Conservation (phyloP, 2,113 vertebrate genomes). For the Cathartes aura region DNA sequence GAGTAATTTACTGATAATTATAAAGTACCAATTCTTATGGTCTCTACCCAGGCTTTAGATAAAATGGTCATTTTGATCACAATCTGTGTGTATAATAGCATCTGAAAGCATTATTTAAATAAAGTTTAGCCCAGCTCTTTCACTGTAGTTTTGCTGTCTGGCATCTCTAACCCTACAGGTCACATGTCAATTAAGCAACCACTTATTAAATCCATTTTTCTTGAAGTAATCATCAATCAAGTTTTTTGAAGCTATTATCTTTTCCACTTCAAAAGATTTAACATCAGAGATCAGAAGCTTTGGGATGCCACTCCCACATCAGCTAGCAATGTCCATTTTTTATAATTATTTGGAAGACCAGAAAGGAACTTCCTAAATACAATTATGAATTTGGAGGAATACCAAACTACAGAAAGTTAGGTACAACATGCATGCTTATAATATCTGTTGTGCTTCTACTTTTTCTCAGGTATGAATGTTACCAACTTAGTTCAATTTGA, state of each 20-base stretch:
- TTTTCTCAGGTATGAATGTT: background rate
- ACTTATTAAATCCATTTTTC: conserved; percentile 25
- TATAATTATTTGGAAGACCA: background rate
- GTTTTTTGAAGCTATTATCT: conserved; percentile 28
- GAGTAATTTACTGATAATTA: conserved; percentile 1
- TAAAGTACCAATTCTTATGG: background rate
- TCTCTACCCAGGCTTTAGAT: background rate
- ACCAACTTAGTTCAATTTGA: background rate
- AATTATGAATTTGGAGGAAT: background rate
- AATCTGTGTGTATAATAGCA: background rate
- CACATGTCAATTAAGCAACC: background rate
- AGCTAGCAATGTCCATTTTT: background rate
- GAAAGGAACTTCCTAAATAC: background rate
- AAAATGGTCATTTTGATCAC: background rate
- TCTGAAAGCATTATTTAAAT: conserved; percentile 7
- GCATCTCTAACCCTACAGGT: background rate
- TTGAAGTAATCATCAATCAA: background rate
- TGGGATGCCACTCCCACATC: conserved; percentile 1
- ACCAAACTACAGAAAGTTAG: background rate
- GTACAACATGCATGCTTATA: background rate
- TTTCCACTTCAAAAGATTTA: conserved; percentile 43
- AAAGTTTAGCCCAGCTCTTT: background rate
- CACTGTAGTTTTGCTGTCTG: background rate
- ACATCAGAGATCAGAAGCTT: conserved; percentile 21
- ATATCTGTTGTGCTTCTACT: background rate